Evolutionary conservation across 1,140 invertebrate genomes (phyloP).

Genomic region (Leptinotarsa defecta): DNA sequence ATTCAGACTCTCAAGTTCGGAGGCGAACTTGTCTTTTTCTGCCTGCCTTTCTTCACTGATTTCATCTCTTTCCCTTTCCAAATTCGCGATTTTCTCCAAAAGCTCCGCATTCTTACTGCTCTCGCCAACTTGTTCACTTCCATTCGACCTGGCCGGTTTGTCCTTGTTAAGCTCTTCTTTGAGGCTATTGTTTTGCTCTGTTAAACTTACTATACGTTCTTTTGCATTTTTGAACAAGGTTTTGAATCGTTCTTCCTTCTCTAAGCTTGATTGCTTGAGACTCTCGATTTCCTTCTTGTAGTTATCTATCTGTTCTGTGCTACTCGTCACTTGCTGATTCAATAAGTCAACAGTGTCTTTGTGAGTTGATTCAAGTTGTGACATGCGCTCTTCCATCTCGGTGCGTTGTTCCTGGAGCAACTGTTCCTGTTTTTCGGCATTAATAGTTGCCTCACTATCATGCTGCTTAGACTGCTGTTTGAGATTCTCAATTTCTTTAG

Average conservation of each 20-base stretch:
- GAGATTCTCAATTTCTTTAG: conserved; percentile 66
- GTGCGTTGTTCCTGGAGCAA: conserved; percentile 60
- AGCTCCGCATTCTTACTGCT: conserved; percentile 37
- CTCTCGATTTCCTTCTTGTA: conserved; percentile 72
- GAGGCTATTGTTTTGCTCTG: conserved; percentile 68
- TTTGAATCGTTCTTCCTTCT: conserved; percentile 76
- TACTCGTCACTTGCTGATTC: conserved; percentile 61
- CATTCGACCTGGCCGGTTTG: conserved; percentile 58
- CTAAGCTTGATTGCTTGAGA: conserved; percentile 65
- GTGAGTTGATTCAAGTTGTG: conserved; percentile 56
- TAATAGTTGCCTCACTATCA: conserved; percentile 39
- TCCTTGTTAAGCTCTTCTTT: conserved; percentile 62
- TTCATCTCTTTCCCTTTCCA: conserved; percentile 72
- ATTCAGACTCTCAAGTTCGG: conserved; percentile 74
- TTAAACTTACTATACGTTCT: conserved; percentile 70
- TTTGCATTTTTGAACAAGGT: conserved; percentile 73
- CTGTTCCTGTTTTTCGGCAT: conserved; percentile 56
- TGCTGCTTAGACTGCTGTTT: conserved; percentile 57
- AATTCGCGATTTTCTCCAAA: conserved; percentile 41
- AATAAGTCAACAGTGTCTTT: conserved; percentile 66
- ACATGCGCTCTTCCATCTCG: conserved; percentile 57
- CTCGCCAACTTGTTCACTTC: conserved; percentile 31
- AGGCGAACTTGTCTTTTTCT: conserved; percentile 65
- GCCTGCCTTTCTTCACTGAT: conserved; percentile 65
- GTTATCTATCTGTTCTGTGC: conserved; percentile 67